Conservation (phyloP, 2,888 invertebrate genomes). For the Drepana falcataria region DNA sequence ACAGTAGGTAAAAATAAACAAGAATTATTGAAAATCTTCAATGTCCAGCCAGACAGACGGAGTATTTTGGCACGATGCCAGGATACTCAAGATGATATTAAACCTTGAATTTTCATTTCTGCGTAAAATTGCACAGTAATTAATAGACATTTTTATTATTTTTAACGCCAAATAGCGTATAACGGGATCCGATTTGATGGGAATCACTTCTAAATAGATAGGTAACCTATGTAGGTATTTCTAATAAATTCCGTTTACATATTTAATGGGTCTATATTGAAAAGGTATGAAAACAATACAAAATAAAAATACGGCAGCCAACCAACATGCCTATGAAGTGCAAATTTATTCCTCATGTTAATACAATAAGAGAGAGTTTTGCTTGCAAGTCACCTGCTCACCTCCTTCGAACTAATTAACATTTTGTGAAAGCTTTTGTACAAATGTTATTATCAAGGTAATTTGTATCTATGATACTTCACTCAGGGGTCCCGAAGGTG, state of each 20-base stretch:
- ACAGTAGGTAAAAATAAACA: constrained; percentile 45
- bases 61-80: constrained; percentile 48
- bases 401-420: constrained; percentile 1
- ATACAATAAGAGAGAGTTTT: neutral
- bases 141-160: constrained; percentile 17
- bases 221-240: no score
- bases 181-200: no score
- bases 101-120: constrained; percentile 50
- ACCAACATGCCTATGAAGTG: neutral
- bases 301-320: neutral
- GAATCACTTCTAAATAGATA: no score
- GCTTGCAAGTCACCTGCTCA: neutral
- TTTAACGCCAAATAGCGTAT: neutral
- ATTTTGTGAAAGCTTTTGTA: neutral
- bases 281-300: neutral
- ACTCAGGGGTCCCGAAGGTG: no score
- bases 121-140: constrained; percentile 34
- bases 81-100: constrained; percentile 28
- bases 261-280: no score
- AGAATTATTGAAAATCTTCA: constrained; percentile 36
- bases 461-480: no score
- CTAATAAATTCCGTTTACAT: no score
- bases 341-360: neutral
- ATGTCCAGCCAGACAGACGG: constrained; percentile 48
- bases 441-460: constrained; percentile 1